Evolutionary conservation across 2,113 vertebrate species (phyloP).

Genomic region (Ariopsis seemanni): DNA sequence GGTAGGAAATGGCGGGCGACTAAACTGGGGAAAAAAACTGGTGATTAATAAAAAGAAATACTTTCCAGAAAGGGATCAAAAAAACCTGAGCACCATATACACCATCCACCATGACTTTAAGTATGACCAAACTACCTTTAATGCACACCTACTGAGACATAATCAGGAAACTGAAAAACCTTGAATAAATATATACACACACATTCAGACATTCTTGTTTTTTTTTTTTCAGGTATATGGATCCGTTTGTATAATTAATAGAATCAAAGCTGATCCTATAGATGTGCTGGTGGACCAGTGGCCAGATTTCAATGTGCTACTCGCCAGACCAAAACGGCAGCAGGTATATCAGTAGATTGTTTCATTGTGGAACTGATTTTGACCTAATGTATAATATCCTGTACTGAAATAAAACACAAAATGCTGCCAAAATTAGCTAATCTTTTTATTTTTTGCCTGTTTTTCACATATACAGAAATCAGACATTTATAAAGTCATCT

Average conservation of each 20-base stretch:
- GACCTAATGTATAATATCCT: background rate
- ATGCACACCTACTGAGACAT: too few relatives aligned
- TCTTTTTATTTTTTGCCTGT: background rate
- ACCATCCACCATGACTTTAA: too few relatives aligned
- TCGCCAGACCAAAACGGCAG: slow-evolving; percentile 46
- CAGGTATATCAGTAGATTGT: slow-evolving; percentile 46
- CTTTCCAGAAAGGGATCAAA: too few relatives aligned
- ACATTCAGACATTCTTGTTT: background rate
- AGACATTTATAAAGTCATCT: slow-evolving; percentile 54
- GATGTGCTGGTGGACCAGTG: slow-evolving; percentile 64
- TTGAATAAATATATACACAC: too few relatives aligned
- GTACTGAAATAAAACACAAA: background rate
- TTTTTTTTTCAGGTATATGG: slow-evolving; percentile 60
- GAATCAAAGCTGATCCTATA: slow-evolving; percentile 43
- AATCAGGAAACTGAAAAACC: too few relatives aligned
- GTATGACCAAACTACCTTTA: too few relatives aligned
- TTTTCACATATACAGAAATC: slow-evolving; percentile 44
- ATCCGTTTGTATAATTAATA: slow-evolving; percentile 47
- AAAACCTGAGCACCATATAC: too few relatives aligned
- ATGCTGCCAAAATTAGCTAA: too few relatives aligned
- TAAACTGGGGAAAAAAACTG: too few relatives aligned
- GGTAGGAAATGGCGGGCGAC: too few relatives aligned
- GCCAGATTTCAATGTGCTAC: slow-evolving; percentile 63
- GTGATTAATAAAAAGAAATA: too few relatives aligned
- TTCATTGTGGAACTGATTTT: background rate